These are phyloP conservation scores for Hydractinia symbiolongicarpus DNA, from an alignment of 30 jellyfish, hydroid and myxozoan species.

Conservation along the genomic window DNA sequence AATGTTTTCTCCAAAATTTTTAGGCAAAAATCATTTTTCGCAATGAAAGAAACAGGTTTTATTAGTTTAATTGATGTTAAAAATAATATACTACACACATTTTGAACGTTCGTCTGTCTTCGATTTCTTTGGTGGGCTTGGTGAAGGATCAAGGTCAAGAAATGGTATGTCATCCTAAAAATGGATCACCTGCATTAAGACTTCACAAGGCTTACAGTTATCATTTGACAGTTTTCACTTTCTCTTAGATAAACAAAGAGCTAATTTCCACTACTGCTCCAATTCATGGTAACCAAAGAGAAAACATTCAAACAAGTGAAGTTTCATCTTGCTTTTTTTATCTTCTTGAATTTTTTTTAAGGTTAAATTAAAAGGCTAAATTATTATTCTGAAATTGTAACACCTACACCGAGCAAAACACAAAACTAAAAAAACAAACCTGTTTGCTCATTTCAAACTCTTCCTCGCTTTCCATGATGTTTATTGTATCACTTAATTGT, in stretches of 20 bases:
- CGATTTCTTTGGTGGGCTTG: slow-evolving; percentile 27
- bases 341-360: background rate
- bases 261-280: no score
- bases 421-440: background rate
- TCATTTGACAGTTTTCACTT: background rate
- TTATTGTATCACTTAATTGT: no score
- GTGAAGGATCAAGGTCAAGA: slow-evolving; percentile 22
- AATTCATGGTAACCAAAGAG: no score
- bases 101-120: slow-evolving; percentile 5
- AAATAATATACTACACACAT: background rate
- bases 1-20: no score
- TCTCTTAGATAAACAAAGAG: no score
- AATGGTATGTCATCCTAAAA: slow-evolving; percentile 18
- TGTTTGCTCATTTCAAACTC: slow-evolving; percentile 5
- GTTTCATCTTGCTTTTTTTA: background rate
- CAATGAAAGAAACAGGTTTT: no score
- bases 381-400: background rate
- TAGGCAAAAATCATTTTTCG: no score
- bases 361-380: background rate
- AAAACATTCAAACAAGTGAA: background rate
- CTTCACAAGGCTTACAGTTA: background rate
- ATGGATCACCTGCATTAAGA: background rate
- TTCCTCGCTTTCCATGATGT: background rate
- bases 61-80: background rate
- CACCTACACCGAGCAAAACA: background rate